A percentile compares a stretch with the other conserved stretches of the same genome.
These are phyloP conservation scores for Helarctos malayanus DNA, from an alignment of 2,797 vertebrate species.

Conservation along the genomic window DNA sequence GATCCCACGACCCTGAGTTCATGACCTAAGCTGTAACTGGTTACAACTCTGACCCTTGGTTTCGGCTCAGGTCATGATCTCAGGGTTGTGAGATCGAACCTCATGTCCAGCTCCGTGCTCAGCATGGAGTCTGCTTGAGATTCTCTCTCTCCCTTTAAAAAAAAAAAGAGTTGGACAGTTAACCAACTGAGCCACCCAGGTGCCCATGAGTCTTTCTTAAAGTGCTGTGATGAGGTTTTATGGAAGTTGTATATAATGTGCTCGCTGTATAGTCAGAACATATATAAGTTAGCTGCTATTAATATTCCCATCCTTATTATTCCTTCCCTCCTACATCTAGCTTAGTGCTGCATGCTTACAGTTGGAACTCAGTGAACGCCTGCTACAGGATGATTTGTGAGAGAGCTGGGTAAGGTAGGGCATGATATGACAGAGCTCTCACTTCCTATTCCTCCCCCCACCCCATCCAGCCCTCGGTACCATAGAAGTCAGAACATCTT, in stretches of 20 bases:
- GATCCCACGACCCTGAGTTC: background rate
- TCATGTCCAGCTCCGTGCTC: too few relatives aligned
- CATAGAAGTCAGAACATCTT: conserved; percentile 49
- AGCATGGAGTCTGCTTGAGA: too few relatives aligned
- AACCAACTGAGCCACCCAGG: background rate
- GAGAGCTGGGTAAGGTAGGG: background rate
- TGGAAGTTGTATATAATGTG: background rate
- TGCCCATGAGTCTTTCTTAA: conserved; percentile 17
- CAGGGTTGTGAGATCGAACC: too few relatives aligned
- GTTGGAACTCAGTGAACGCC: background rate
- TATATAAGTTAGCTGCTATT: background rate
- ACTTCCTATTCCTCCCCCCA: background rate
- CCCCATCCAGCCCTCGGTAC: background rate
- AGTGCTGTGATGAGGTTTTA: background rate
- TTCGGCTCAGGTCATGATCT: too few relatives aligned
- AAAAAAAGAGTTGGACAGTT: background rate
- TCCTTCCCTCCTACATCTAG: background rate
- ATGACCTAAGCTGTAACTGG: background rate
- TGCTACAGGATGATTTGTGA: conserved; percentile 14
- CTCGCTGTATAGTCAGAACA: background rate
- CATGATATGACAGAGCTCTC: background rate
- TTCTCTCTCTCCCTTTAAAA: too few relatives aligned
- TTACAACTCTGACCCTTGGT: background rate
- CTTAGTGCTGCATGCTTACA: background rate
- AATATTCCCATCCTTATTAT: conserved; percentile 34